Base-by-base conservation (phyloP, 2,113 vertebrate species). In the Indri indri region DNA sequence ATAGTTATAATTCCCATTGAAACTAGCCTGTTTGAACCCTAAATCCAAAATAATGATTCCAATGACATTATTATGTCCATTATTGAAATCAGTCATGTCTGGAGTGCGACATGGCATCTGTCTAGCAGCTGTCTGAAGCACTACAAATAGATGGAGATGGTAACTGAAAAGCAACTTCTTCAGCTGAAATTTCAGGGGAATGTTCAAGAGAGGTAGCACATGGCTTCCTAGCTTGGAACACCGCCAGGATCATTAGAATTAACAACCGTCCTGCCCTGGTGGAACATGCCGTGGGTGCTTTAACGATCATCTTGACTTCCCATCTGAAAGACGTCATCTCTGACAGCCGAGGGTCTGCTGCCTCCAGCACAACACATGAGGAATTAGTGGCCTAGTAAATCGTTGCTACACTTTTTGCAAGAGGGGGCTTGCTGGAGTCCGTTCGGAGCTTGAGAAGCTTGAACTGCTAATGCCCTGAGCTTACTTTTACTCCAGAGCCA, bases 41-140 rank as follows among this genome's bases (percentile, higher is more conserved):
- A 97, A 98, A 87, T 95, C 97, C 92, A 77, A 91, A 97, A 97
- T 89, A 96, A 97, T 97, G 80, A n/a, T 80, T 54, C 65, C 54
- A 80, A 42, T 82, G 92, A 85, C 57, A 59, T 82, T 34, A 77
- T 61, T 84, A 66, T 30, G 42, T 14, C 73, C 88, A 89, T 96
- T 97, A 98, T 93, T 98, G 97, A 97, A 97, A 97, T 98, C 96
- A 87, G 93, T 97, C 98, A 59, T 97, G 93, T 97, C 98, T 98
- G 97, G 93, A 84, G 95, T 97, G 90, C 89, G 97, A 93, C 90
- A 91, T 59, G 92, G 95, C 98, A 98, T 97, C 97, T 94, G 97
- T 94, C 98, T 96, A 93, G 97, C 98, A 98, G 91, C 98, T 98
- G 97, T 96, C 95, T 93, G 97, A 96, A 97, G 96, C 94, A 94